phyloP scores from a whole-genome alignment of 2,797 vertebrate genomes.

The Eulemur albifrons region DNA sequence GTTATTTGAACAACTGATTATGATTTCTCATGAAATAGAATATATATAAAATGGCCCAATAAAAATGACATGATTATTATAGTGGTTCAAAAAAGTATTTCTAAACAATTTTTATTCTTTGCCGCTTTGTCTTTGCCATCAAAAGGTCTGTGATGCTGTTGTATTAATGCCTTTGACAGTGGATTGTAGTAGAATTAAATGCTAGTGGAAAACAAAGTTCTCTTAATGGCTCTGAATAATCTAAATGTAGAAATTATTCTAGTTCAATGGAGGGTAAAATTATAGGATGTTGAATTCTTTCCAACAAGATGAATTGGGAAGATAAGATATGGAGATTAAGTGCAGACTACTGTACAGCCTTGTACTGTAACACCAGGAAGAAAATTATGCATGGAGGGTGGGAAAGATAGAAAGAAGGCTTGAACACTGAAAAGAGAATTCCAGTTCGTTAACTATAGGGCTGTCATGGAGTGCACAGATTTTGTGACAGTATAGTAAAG shows the following conservation, averaged over 20 bases:
- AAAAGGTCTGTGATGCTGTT: not conserved
- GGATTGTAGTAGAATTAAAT: constrained; percentile 62
- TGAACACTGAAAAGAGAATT: constrained; percentile 32
- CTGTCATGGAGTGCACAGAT: constrained; percentile 17
- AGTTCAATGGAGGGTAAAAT: constrained; percentile 74
- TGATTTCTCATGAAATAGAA: constrained; percentile 45
- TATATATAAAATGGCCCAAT: not conserved
- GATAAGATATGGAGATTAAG: constrained; percentile 67
- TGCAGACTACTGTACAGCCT: constrained; percentile 57
- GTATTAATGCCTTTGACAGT: constrained; percentile 60
- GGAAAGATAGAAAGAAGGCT: not conserved
- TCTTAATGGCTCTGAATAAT: constrained; percentile 68
- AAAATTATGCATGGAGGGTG: not conserved
- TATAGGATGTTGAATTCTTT: constrained; percentile 74
- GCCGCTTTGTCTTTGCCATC: not conserved
- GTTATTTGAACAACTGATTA: constrained; percentile 48
- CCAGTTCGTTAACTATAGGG: constrained; percentile 59
- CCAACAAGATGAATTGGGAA: constrained; percentile 72
- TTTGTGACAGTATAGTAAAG: constrained; percentile 54
- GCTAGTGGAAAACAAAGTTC: constrained; percentile 61
- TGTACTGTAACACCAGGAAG: constrained; percentile 67
- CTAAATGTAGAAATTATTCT: constrained; percentile 73
- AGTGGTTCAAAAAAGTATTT: constrained; percentile 39
- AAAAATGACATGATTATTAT: constrained; percentile 55
- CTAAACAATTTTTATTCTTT: constrained; percentile 57